A percentile compares a stretch with the other conserved stretches of the same genome.
phyloP scores from a whole-genome alignment of 2,888 invertebrate species.

The Exephanes ischioxanthus region DNA sequence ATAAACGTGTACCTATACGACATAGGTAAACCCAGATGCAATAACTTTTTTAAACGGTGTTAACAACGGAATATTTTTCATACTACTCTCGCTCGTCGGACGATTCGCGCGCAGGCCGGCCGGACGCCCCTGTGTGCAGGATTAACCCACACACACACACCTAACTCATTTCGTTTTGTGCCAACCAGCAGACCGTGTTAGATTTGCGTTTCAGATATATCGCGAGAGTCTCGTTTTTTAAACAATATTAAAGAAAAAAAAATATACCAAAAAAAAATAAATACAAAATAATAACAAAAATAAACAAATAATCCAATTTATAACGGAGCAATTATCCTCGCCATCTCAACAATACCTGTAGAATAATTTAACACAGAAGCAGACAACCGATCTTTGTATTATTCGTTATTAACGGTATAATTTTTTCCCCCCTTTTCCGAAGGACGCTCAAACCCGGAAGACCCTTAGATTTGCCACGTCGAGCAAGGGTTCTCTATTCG shows the following conservation, averaged over 20 bases:
- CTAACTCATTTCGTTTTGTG: slow-evolving; percentile 82
- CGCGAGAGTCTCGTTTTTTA: slow-evolving; percentile 71
- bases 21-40: slow-evolving; percentile 84
- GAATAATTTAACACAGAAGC: slow-evolving; percentile 42
- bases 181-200: slow-evolving; percentile 80
- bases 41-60: slow-evolving; percentile 83
- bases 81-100: slow-evolving; percentile 74
- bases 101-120: slow-evolving; percentile 70
- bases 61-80: slow-evolving; percentile 81
- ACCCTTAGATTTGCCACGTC: neutral
- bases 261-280: slow-evolving; percentile 35
- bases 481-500: slow-evolving; percentile 30
- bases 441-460: neutral
- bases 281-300: slow-evolving; percentile 7
- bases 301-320: slow-evolving; percentile 45
- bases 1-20: slow-evolving; percentile 82
- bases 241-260: slow-evolving; percentile 60
- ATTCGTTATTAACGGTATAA: slow-evolving; percentile 4
- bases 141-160: slow-evolving; percentile 65
- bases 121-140: slow-evolving; percentile 70
- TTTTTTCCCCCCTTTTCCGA: slow-evolving; percentile 2
- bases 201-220: slow-evolving; percentile 73
- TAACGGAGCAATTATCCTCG: slow-evolving; percentile 59
- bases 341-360: slow-evolving; percentile 58
- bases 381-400: slow-evolving; percentile 8